phyloP scores from a whole-genome alignment of 2,888 invertebrate species.

The Cryptosula pallasiana region DNA sequence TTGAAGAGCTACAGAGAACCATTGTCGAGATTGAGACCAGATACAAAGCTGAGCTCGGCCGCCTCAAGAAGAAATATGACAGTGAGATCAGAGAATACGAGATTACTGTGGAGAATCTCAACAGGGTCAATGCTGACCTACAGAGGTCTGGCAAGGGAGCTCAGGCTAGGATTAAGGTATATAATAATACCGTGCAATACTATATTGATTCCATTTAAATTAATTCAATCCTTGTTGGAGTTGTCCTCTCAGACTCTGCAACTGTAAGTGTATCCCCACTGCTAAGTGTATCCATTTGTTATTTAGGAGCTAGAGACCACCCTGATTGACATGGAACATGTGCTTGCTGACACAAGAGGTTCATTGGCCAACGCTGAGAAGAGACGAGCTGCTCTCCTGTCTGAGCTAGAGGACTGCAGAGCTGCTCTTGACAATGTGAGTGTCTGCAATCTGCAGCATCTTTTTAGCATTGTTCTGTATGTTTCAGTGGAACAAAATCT shows the following conservation, averaged over 20 bases:
- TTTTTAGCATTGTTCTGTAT: too few relatives aligned
- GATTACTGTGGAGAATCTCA: constrained; percentile 33
- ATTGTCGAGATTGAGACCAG: constrained; percentile 52
- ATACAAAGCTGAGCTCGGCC: constrained; percentile 51
- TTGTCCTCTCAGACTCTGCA: too few relatives aligned
- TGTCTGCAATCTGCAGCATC: too few relatives aligned
- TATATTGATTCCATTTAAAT: too few relatives aligned
- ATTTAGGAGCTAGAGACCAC: constrained; percentile 48
- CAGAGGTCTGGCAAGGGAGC: constrained; percentile 98
- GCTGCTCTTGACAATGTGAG: constrained; percentile 55
- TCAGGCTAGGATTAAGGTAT: constrained; percentile 76
- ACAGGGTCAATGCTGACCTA: constrained; percentile 56
- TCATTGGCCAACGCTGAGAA: constrained; percentile 48
- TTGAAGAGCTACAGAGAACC: constrained; percentile 52
- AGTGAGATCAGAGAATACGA: constrained; percentile 51
- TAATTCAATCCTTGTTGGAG: too few relatives aligned
- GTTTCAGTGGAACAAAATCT: too few relatives aligned
- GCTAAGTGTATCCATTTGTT: too few relatives aligned
- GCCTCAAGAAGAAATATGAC: constrained; percentile 54
- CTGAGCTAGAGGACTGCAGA: constrained; percentile 84
- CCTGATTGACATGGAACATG: constrained; percentile 48
- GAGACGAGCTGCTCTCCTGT: constrained; percentile 65
- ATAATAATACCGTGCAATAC: too few relatives aligned
- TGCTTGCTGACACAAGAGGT: constrained; percentile 45
- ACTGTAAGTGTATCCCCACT: too few relatives aligned